Evolutionary conservation across 2,797 vertebrate species (phyloP).

Genomic region (Dryobates pubescens): DNA sequence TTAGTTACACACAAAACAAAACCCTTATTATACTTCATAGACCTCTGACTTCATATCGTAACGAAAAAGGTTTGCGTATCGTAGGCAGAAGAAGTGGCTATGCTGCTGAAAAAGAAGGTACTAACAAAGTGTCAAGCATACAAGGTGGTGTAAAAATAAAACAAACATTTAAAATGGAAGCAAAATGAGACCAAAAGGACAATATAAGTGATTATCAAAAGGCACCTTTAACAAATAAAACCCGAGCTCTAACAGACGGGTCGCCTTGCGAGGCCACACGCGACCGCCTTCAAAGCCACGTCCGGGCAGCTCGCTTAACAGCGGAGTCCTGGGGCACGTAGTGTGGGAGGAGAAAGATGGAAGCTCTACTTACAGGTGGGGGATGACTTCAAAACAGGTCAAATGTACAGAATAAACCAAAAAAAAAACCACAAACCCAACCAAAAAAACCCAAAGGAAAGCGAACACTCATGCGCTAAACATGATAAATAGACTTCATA

Average conservation of each 20-base stretch:
- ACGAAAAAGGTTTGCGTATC: conserved; percentile 87
- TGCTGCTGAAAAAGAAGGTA: conserved; percentile 88
- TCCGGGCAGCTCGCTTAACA: conserved; percentile 20
- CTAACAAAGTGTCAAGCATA: conserved; percentile 87
- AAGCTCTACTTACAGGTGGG: background rate
- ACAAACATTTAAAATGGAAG: conserved; percentile 42
- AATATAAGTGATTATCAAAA: conserved; percentile 78
- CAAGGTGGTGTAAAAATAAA: conserved; percentile 88
- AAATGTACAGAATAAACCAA: conserved; percentile 73
- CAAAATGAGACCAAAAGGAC: background rate
- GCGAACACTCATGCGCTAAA: conserved; percentile 78
- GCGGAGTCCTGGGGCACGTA: conserved; percentile 50
- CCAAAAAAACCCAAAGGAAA: background rate
- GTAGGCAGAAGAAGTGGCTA: conserved; percentile 87
- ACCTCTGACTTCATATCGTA: conserved; percentile 91
- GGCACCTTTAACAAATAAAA: conserved; percentile 66
- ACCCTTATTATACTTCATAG: conserved; percentile 91
- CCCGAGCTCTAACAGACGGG: conserved; percentile 50
- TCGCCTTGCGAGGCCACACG: conserved; percentile 68
- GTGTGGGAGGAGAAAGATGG: conserved; percentile 55
- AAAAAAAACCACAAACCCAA: background rate
- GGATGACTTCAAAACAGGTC: conserved; percentile 59
- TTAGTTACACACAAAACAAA: conserved; percentile 92
- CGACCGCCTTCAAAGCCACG: conserved; percentile 52
- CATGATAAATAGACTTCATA: conserved; percentile 83